Percentiles rank a stretch among this genome's conserved stretches.
These are phyloP conservation scores for Drosophila setifemur DNA, from an alignment of 1,140 invertebrate genomes.

Conservation along the genomic window DNA sequence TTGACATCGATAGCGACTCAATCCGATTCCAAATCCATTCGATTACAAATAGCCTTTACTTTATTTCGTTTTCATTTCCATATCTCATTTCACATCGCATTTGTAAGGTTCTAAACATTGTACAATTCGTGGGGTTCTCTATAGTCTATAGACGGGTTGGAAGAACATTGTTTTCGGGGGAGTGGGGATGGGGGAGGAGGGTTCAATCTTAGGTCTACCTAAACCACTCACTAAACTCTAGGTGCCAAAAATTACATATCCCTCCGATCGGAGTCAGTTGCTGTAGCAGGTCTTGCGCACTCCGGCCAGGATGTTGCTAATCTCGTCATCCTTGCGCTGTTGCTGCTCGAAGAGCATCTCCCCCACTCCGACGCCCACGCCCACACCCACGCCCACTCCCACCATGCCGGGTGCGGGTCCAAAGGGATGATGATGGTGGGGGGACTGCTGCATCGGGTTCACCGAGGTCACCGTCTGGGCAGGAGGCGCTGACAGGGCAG, in stretches of 20 bases:
- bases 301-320: conserved; percentile 92
- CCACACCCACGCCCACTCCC: conserved; percentile 33
- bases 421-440: conserved; percentile 53
- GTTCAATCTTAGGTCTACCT: conserved; percentile 27
- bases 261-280: conserved; percentile 84
- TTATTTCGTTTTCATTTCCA: conserved; percentile 17
- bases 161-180: conserved; percentile 18
- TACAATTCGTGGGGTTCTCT: conserved; percentile 25
- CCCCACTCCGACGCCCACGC: conserved; percentile 26
- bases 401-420: conserved; percentile 44
- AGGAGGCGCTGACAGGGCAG: conserved; percentile 13
- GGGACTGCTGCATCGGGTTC: conserved; percentile 2
- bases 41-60: conserved; percentile 31
- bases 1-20: conserved; percentile 25
- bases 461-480: conserved; percentile 42
- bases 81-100: neutral
- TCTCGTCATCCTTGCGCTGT: conserved; percentile 89
- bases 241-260: conserved; percentile 22
- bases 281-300: conserved; percentile 94
- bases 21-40: too few relatives aligned
- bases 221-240: conserved; percentile 35
- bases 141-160: neutral
- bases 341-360: conserved; percentile 83
- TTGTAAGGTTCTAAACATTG: conserved; percentile 15
- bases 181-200: neutral